Evolutionary conservation across 1,140 invertebrate genomes (phyloP), one percentile per base, ranked within the genome.

Genomic region (Drosophila subobscura): DNA sequence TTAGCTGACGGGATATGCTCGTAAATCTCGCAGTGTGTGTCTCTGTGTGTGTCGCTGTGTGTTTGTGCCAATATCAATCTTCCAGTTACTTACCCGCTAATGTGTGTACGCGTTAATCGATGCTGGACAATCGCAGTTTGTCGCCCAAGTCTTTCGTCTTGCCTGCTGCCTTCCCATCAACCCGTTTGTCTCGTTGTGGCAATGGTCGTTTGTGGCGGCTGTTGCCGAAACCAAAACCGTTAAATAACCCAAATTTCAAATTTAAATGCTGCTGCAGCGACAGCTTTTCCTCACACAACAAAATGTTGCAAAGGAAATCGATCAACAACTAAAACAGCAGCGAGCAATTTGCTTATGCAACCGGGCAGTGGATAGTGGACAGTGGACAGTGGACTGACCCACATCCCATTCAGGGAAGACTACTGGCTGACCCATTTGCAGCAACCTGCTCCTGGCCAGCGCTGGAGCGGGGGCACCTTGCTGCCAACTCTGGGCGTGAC

Each of bases 211-310:
- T 22, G 60, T 67, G 73, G 64, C 33, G 40, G 55, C 42, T 46
- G 57, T 42, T 64, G 71, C 42, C 72, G 70, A 72, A 65, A 3
- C 8, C 29, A 7, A 37, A 12, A 12, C 89, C 89, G 89, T 91
- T 91, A 91, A 89, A 80, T 91, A 91, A 91, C 89, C 89, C 77
- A 72, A 72, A 81, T 91, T 89, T 78, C 50, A 59, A 74, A 58
- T 71, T 70, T 57, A 81, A 86, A 64, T 61, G 65, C 46, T 66
- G 53, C 49, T 74, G 53, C 16, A 20, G 16, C 60, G 61, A 74
- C 72, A 74, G 61, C 71, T 77, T 77, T 63, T 77, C 73, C 74
- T 74, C 71, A 58, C 42, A 54, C 25, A 65, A 64, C 40, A 61
- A 56, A 63, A 46, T 20, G 16, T 71, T 64, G 70, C 70, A 55